Conservation (phyloP, 2,113 vertebrate genomes). For the Oceanites oceanicus region DNA sequence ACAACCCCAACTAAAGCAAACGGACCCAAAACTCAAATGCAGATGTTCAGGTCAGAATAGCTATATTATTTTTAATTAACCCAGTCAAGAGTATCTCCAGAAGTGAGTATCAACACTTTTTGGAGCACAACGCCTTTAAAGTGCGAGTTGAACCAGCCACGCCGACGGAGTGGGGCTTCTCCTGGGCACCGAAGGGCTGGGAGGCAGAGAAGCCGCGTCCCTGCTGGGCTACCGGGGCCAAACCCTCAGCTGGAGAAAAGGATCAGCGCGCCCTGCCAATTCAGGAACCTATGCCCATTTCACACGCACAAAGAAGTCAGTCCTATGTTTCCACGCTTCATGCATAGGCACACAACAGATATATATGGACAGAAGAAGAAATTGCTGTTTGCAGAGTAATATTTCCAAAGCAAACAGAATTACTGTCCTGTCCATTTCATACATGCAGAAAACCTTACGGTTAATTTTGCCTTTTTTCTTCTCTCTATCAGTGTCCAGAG, state of each 20-base stretch:
- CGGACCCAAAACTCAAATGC: background rate
- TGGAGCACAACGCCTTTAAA: background rate
- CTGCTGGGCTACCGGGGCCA: background rate
- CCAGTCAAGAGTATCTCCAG: background rate
- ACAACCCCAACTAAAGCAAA: background rate
- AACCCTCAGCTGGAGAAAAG: background rate
- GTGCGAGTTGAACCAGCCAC: rapidly evolving
- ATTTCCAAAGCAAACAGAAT: background rate
- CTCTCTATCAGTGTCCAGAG: background rate
- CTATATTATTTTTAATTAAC: background rate
- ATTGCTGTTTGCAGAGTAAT: background rate
- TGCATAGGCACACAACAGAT: background rate
- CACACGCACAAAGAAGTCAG: background rate
- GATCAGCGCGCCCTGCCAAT: rapidly evolving
- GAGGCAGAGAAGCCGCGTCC: background rate
- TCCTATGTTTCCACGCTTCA: background rate
- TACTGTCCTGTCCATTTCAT: background rate
- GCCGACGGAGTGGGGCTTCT: rapidly evolving
- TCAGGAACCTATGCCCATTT: background rate
- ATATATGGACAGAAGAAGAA: background rate
- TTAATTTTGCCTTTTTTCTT: background rate
- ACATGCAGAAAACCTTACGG: background rate
- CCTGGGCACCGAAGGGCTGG: background rate
- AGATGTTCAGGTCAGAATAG: background rate
- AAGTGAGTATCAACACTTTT: background rate